These are phyloP conservation scores for Eristalis intricaria DNA, from an alignment of 2,888 invertebrate species.

Conservation along the genomic window DNA sequence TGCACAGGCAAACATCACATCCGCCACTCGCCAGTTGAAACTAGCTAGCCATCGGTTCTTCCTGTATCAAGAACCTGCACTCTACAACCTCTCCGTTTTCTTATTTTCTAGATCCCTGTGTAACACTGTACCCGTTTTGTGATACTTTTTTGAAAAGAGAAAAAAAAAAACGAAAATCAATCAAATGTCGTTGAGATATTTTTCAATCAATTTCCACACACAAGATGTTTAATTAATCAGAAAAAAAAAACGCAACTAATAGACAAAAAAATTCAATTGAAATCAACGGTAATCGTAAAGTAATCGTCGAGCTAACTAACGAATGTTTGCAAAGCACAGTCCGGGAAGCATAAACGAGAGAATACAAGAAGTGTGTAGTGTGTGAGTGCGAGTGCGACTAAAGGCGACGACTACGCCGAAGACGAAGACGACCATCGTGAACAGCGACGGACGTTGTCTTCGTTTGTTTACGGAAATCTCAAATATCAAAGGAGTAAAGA, in stretches of 20 bases:
- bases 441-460: not conserved
- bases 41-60: not conserved
- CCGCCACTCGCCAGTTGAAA: no score
- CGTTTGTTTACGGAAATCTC: not conserved
- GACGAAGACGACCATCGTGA: not conserved
- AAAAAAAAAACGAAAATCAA: slow-evolving; percentile 24
- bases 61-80: not conserved
- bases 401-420: no score
- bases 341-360: not conserved
- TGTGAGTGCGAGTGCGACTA: not conserved
- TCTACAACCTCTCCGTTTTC: not conserved
- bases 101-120: not conserved
- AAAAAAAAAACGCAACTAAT: not conserved
- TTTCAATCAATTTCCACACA: slow-evolving; percentile 21
- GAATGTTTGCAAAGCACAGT: slow-evolving; percentile 8
- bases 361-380: slow-evolving; percentile 5
- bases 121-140: not conserved
- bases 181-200: slow-evolving; percentile 40
- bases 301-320: not conserved
- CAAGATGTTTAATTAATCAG: slow-evolving; percentile 19
- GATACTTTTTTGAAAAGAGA: not conserved
- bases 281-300: slow-evolving; percentile 6
- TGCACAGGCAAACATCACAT: not conserved
- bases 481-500: not conserved
- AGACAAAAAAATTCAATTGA: slow-evolving; percentile 29